Base-by-base conservation (phyloP, 2,888 invertebrate genomes). In the Chalcis sispes region DNA sequence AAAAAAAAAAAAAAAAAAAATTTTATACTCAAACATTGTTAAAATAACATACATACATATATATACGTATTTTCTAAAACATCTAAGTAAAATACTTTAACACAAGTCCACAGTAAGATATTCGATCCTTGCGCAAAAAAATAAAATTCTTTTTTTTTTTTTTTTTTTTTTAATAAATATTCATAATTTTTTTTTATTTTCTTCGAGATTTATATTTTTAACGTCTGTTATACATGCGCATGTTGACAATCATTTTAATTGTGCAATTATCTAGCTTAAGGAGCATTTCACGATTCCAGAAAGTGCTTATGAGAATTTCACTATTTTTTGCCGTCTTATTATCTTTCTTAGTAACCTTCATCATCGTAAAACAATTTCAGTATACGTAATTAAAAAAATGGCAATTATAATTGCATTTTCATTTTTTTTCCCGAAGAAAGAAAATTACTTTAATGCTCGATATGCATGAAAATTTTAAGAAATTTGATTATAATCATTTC, bases 301-400 rank as follows among this genome's bases (percentile, higher is more conserved):
- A 65, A 40, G 42, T 56, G 27, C 10, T 54, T 7, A 25, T 27
- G 23, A 2, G 25, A 54, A 42, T 27, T 0, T 29, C 20, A n/a
- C 10, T 18, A 46, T 59, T 15, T 59, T 40, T 59, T 25, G n/a
- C 32, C 32, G 23, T 36, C 56, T 59, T n/a, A 73, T 73, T 59
- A 59, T 29, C 40, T 15, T 54, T 36, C 29, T 32, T 54, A 18
- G 48, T 20, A 20, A 40, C 72, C 72, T 73, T 73, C 72, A 48
- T 4, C 7, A 50, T 36, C 25, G 20, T 46, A 36, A 58, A 42
- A 72, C 23, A 46, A 72, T 65, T 32, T 58, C 48, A 29, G 29
- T n/a, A n/a, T 54, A 48, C 20, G 23, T 56, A 65, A 73, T 73
- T 65, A 73, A 59, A 25, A 59, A 73, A 42, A 42, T 42, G 48